Evolutionary conservation across 2,888 invertebrate species (phyloP).

Genomic region (Chydorus sphaericus): DNA sequence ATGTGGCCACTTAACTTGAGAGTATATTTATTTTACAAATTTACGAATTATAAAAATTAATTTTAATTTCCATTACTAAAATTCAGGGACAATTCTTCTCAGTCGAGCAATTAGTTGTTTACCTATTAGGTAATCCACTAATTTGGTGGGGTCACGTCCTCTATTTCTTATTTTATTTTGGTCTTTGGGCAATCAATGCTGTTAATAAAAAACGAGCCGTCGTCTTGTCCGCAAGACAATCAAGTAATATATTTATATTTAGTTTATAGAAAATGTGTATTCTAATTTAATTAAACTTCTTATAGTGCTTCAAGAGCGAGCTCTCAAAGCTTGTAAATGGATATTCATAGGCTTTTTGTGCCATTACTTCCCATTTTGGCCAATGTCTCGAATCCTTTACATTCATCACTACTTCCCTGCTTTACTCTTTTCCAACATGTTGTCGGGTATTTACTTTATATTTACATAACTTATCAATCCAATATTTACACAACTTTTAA

Average conservation of each 20-base stretch:
- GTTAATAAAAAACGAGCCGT: slow-evolving; percentile 58
- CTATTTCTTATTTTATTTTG: slow-evolving; percentile 55
- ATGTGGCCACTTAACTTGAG: slow-evolving; percentile 94
- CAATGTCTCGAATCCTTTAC: slow-evolving; percentile 87
- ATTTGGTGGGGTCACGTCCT: slow-evolving; percentile 85
- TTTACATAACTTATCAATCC: not conserved
- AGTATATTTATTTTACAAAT: slow-evolving; percentile 35
- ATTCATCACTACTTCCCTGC: slow-evolving; percentile 97
- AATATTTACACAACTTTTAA: not conserved
- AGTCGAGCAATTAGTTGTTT: slow-evolving; percentile 65
- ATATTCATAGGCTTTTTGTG: slow-evolving; percentile 72
- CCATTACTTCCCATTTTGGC: slow-evolving; percentile 91
- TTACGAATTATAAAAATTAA: not conserved
- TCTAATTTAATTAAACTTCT: not conserved
- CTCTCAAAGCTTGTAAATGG: slow-evolving; percentile 45
- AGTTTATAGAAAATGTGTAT: not conserved
- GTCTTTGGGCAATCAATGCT: slow-evolving; percentile 49
- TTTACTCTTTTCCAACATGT: slow-evolving; percentile 76
- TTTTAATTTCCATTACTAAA: no score
- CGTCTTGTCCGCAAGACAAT: slow-evolving; percentile 22
- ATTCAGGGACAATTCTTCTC: slow-evolving; percentile 88
- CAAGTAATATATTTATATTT: slow-evolving; percentile 8
- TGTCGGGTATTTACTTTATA: slow-evolving; percentile 51
- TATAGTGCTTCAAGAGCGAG: slow-evolving; percentile 20
- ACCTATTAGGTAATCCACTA: slow-evolving; percentile 82